phyloP scores from a whole-genome alignment of 2,797 vertebrate genomes.

The Spheniscus humboldti region DNA sequence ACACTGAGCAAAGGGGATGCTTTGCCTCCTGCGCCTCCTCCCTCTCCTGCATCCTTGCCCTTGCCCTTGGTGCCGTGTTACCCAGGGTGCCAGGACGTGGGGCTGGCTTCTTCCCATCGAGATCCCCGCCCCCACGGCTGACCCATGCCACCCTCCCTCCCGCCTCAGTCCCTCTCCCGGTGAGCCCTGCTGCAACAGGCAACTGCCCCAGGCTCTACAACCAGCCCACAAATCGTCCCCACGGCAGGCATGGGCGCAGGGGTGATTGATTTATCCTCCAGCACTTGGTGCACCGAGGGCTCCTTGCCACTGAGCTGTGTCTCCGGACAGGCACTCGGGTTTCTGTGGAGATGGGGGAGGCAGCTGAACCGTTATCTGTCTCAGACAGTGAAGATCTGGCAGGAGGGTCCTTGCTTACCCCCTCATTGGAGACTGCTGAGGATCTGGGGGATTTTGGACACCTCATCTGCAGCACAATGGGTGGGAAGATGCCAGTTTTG shows the following conservation, averaged over 20 bases:
- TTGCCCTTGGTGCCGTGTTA: background rate
- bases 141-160: background rate
- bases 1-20: background rate
- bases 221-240: slow-evolving; percentile 73
- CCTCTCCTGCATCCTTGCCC: background rate
- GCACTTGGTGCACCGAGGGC: background rate
- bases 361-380: background rate
- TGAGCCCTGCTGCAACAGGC: background rate
- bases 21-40: background rate
- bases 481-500: background rate
- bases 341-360: slow-evolving; percentile 42
- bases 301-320: slow-evolving; percentile 4
- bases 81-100: background rate
- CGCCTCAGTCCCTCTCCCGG: background rate
- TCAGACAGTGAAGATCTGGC: background rate
- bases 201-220: slow-evolving; percentile 35
- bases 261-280: slow-evolving; percentile 69
- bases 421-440: background rate
- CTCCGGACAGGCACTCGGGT: slow-evolving; percentile 41
- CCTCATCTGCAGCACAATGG: background rate
- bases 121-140: background rate
- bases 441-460: background rate
- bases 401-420: background rate
- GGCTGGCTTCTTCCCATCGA: background rate
- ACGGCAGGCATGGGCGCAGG: slow-evolving; percentile 58